A percentile compares a stretch with the other conserved stretches of the same genome.
These are phyloP conservation scores for Lophotriccus pileatus DNA, from an alignment of 2,797 vertebrate species.

Conservation along the genomic window DNA sequence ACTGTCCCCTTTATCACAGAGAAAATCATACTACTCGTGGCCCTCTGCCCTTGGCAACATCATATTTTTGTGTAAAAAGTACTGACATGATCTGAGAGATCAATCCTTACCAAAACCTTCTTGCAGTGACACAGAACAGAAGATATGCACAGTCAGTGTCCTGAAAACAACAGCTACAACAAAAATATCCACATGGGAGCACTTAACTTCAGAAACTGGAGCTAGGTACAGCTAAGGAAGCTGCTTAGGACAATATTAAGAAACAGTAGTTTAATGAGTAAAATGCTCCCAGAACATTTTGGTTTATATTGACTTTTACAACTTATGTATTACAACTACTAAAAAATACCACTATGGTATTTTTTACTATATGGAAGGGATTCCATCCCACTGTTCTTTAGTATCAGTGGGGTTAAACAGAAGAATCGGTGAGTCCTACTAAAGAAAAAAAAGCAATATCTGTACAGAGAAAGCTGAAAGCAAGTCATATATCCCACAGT, in stretches of 20 bases:
- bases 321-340: background rate
- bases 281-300: background rate
- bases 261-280: background rate
- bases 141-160: background rate
- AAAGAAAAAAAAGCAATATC: background rate
- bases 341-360: background rate
- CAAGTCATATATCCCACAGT: background rate
- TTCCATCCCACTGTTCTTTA: background rate
- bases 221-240: background rate
- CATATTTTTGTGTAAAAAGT: background rate
- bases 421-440: background rate
- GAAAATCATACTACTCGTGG: background rate
- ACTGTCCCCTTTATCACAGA: background rate
- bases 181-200: background rate
- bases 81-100: background rate
- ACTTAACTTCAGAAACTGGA: background rate
- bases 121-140: background rate
- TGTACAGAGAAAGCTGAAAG: background rate
- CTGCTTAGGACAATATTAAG: background rate
- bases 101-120: background rate
- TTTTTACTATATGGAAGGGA: background rate
- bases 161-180: background rate
- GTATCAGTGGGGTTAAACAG: background rate
- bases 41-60: background rate
- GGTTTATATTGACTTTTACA: background rate